phyloP scores from a whole-genome alignment of 2,888 invertebrate species.

The Trachelus stipa region DNA sequence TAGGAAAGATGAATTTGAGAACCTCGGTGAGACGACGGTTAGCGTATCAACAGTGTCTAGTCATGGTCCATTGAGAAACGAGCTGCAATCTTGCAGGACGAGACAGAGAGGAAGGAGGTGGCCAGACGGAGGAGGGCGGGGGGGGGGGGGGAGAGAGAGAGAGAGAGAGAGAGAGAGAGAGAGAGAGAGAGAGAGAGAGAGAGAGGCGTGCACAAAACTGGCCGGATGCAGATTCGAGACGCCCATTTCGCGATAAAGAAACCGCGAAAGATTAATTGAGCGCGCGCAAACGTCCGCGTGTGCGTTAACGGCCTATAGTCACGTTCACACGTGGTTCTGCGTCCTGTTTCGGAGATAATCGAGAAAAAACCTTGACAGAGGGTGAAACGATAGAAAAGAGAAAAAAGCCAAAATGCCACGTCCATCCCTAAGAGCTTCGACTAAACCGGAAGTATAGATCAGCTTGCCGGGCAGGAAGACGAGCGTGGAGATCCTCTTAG shows the following conservation, averaged over 20 bases:
- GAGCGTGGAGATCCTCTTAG: slow-evolving; percentile 48
- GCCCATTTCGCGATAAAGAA: slow-evolving; percentile 8
- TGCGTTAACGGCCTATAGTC: neutral
- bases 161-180: neutral
- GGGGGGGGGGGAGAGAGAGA: neutral
- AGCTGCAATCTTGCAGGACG: slow-evolving; percentile 10
- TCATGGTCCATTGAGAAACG: slow-evolving; percentile 13
- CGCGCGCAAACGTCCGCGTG: neutral
- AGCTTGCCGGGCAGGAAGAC: slow-evolving; percentile 20
- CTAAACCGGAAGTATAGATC: slow-evolving; percentile 41
- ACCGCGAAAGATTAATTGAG: slow-evolving; percentile 6
- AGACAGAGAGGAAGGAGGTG: neutral
- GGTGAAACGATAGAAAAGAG: too few species aligned
- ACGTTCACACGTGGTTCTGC: neutral
- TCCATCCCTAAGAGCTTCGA: too few species aligned
- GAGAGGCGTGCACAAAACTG: slow-evolving; percentile 3
- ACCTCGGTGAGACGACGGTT: slow-evolving; percentile 1
- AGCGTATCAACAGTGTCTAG: slow-evolving; percentile 11
- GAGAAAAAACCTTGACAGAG: too few species aligned
- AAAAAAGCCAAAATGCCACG: too few species aligned
- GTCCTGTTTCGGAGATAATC: too few species aligned
- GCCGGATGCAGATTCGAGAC: slow-evolving; percentile 8
- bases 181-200: neutral
- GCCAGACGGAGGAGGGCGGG: slow-evolving; percentile 6
- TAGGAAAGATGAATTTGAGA: too few species aligned